Evolutionary conservation across 2,113 vertebrate species (phyloP).

Genomic region (Paralichthys olivaceus): DNA sequence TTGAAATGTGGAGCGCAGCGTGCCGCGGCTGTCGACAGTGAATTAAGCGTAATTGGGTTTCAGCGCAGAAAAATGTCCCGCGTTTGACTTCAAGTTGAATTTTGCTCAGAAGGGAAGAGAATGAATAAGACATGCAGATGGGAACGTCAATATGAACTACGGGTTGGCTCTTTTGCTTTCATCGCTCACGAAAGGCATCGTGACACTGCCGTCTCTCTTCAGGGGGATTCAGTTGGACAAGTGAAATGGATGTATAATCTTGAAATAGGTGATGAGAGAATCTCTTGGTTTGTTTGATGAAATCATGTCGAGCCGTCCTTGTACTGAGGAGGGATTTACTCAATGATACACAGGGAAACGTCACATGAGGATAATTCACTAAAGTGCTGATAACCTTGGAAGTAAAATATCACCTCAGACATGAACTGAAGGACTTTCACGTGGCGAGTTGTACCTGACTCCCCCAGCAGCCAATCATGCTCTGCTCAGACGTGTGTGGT

Average conservation of each 20-base stretch:
- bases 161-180: slow-evolving; percentile 39
- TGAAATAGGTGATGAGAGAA: slow-evolving; percentile 14
- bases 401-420: not conserved
- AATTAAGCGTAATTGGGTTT: slow-evolving; percentile 59
- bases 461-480: slow-evolving; percentile 1
- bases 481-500: slow-evolving; percentile 23
- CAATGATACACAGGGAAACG: not conserved
- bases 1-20: slow-evolving; percentile 51
- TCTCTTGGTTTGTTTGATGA: slow-evolving; percentile 9
- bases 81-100: slow-evolving; percentile 52
- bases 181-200: slow-evolving; percentile 26
- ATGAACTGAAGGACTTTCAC: not conserved
- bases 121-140: slow-evolving; percentile 53
- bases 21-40: slow-evolving; percentile 30
- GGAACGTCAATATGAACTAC: slow-evolving; percentile 19
- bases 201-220: slow-evolving; percentile 25
- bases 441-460: not conserved
- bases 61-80: slow-evolving; percentile 44
- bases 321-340: not conserved
- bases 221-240: slow-evolving; percentile 13
- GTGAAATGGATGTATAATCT: slow-evolving; percentile 9
- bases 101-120: slow-evolving; percentile 38
- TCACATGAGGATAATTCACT: not conserved
- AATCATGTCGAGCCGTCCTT: not conserved
- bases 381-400: not conserved